Evolutionary conservation across 2,113 vertebrate species (phyloP), one percentile per base, ranked within the genome.

Genomic region (Regulus satrapa): DNA sequence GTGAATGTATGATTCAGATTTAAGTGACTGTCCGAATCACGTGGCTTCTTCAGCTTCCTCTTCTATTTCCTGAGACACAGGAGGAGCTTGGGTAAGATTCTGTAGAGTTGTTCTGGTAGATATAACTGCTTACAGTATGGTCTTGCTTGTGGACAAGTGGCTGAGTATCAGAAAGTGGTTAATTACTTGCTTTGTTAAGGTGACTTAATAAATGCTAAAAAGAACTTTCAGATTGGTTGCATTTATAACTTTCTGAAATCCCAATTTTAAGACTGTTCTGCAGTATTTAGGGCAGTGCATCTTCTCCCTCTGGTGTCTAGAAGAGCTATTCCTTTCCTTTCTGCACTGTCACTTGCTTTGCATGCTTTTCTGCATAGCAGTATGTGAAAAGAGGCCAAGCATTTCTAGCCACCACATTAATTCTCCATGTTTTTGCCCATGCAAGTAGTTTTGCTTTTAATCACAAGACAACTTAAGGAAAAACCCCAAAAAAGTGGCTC

Each of bases 41-140:
- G 2, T 82, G 63, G 78, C 51, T 92, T 52, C 72, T 92, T 83
- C 82, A 63, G 82, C 75, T 94, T 97, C 92, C 82, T 89, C 36
- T 88, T 77, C 67, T 21, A 6, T 77, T 92, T 89, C 51, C 85
- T 41, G 73, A 94, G 76, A 69, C n/a, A 36, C 29, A n/a, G 7
- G n/a, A 56, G 32, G n/a, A 56, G 32, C 41, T 73, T 67, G 48
- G n/a, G 34, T 86, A 59, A 59, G 77, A 49, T 88, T 26, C 76
- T 71, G 52, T 28, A 64, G 58, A 72, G 51, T 41, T 45, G 31
- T 73, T 92, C 25, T 32, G 62, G 26, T 66, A 77, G 29, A 9
- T 61, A 21, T 11, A 77, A 31, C 18, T 81, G 68, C 64, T 95
- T 90, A 36, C 19, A n/a, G 7, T 74, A 59, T 91, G 19, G 8